Conservation (phyloP, 2,113 vertebrate species). For the Suricata suricatta region DNA sequence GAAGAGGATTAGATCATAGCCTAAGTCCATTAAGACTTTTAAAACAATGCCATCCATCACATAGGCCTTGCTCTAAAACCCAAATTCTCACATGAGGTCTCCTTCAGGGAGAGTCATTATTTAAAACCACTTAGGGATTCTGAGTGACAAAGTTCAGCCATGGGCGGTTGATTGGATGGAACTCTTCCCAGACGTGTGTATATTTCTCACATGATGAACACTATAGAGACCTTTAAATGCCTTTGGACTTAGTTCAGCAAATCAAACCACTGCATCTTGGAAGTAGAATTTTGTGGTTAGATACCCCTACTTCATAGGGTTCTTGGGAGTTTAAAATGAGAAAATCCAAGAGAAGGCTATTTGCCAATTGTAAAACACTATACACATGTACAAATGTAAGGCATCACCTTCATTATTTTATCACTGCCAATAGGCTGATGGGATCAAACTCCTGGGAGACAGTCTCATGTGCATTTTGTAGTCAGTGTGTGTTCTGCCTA, state of each 20-base stretch:
- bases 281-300: conserved; percentile 53
- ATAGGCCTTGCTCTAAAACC: conserved; percentile 52
- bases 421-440: not conserved
- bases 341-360: not conserved
- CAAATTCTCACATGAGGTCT: conserved; percentile 60
- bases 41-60: conserved; percentile 61
- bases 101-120: conserved; percentile 44
- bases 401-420: not conserved
- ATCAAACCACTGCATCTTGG: conserved; percentile 60
- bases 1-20: conserved; percentile 63
- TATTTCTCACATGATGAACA: conserved; percentile 61
- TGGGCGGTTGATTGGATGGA: conserved; percentile 67
- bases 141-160: conserved; percentile 76
- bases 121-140: conserved; percentile 61
- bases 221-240: conserved; percentile 46
- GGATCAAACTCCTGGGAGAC: not conserved
- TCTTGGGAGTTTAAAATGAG: not conserved
- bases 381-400: conserved; percentile 6
- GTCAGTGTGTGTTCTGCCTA: not conserved
- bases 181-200: conserved; percentile 60
- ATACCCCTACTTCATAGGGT: conserved; percentile 3
- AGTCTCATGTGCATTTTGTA: not conserved
- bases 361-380: not conserved
- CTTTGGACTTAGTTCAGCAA: conserved; percentile 75
- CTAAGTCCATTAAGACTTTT: conserved; percentile 64